Conservation (phyloP, 2,113 vertebrate genomes). For the Platysteira castanea region DNA sequence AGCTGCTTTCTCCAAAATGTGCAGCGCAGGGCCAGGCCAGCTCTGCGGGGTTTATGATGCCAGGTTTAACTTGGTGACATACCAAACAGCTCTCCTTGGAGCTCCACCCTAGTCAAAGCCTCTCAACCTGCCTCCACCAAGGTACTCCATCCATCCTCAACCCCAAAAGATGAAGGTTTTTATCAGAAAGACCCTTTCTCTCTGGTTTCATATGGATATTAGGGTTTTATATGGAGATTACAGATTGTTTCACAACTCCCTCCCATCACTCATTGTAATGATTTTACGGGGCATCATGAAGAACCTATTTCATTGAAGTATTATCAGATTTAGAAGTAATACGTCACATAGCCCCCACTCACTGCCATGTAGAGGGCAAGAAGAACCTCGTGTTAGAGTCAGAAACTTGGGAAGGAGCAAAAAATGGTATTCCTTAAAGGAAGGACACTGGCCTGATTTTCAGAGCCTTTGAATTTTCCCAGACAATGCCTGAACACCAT, state of each 20-base stretch:
- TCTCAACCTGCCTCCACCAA: background rate
- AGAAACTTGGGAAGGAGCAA: background rate
- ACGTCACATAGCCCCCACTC: background rate
- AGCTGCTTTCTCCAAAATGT: conserved; percentile 7
- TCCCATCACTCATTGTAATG: background rate
- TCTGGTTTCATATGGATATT: background rate
- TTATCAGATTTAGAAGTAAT: background rate
- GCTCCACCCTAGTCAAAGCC: background rate
- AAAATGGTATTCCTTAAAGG: background rate
- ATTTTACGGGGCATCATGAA: background rate
- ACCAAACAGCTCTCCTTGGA: background rate
- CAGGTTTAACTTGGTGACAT: background rate
- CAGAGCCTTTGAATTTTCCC: conserved; percentile 1
- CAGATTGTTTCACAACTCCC: background rate
- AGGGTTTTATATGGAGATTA: background rate
- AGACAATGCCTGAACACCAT: background rate
- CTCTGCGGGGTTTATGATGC: accelerated
- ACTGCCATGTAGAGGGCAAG: background rate
- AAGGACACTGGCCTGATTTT: background rate
- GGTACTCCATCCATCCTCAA: background rate
- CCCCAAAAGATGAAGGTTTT: background rate
- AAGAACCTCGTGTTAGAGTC: background rate
- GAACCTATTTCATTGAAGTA: background rate
- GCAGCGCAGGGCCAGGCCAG: background rate
- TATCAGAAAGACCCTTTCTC: background rate